These are phyloP conservation scores for Meriones unguiculatus DNA, from an alignment of 2,113 vertebrate species.

Conservation along the genomic window DNA sequence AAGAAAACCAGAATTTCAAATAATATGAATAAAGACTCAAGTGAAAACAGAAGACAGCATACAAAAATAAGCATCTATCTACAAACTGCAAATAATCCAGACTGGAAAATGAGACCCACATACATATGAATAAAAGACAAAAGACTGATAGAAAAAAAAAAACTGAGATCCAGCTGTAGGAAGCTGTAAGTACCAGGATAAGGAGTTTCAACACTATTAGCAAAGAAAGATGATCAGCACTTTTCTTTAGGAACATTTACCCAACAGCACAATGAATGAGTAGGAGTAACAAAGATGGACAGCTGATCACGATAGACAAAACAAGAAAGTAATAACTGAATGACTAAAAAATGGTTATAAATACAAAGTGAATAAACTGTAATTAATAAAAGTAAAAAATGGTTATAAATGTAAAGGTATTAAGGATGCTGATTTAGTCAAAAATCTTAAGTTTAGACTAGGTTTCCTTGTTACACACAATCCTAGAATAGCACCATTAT, in stretches of 20 bases:
- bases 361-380: neutral
- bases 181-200: slow-evolving; percentile 38
- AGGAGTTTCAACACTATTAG: slow-evolving; percentile 18
- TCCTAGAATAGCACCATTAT: neutral
- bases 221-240: slow-evolving; percentile 11
- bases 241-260: slow-evolving; percentile 6
- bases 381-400: neutral
- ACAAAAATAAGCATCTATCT: slow-evolving; percentile 25
- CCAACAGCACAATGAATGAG: neutral
- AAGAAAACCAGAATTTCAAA: slow-evolving; percentile 13
- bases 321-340: neutral
- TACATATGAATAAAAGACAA: neutral
- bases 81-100: slow-evolving; percentile 45
- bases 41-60: slow-evolving; percentile 21
- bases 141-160: slow-evolving; percentile 47
- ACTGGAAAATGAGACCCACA: neutral
- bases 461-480: neutral
- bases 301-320: slow-evolving; percentile 13
- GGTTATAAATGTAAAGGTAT: neutral
- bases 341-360: neutral
- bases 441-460: slow-evolving; percentile 30
- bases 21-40: neutral
- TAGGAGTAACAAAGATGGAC: neutral
- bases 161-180: neutral
- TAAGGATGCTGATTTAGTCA: neutral